These are phyloP conservation scores for Xanthorhoe designata DNA, from an alignment of 2,888 invertebrate genomes.

Conservation along the genomic window DNA sequence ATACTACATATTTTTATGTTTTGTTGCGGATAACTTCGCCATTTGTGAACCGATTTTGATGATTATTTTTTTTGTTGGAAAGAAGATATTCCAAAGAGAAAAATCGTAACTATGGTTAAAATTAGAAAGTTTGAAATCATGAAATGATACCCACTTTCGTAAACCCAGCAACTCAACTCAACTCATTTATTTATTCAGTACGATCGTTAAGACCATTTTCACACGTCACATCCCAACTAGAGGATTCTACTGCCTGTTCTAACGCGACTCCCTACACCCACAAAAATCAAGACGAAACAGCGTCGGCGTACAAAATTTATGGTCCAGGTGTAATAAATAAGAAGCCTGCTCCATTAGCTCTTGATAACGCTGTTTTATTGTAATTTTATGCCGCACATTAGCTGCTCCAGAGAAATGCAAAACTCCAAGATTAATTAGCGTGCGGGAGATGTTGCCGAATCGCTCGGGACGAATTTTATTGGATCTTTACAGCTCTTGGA, in stretches of 20 bases:
- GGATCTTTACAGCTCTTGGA: slow-evolving; percentile 1
- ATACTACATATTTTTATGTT: too few species aligned
- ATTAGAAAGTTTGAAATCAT: not conserved
- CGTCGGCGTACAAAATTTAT: slow-evolving; percentile 43
- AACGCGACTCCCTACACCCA: slow-evolving; percentile 1
- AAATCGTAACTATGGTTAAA: too few species aligned
- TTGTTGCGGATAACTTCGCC: too few species aligned
- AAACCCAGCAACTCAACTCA: too few species aligned
- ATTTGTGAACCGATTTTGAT: too few species aligned
- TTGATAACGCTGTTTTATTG: slow-evolving; percentile 73
- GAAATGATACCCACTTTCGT: too few species aligned
- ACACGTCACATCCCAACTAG: too few species aligned
- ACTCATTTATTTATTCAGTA: too few species aligned
- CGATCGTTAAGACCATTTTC: too few species aligned
- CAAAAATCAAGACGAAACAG: slow-evolving; percentile 30
- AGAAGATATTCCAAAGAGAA: too few species aligned
- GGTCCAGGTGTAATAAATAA: slow-evolving; percentile 66
- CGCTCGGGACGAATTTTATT: slow-evolving; percentile 38
- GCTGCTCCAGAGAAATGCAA: slow-evolving; percentile 48
- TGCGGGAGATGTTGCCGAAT: slow-evolving; percentile 37
- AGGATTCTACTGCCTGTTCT: too few species aligned
- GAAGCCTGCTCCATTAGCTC: slow-evolving; percentile 59
- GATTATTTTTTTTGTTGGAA: too few species aligned
- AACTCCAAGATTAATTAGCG: slow-evolving; percentile 48
- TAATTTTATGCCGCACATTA: slow-evolving; percentile 72